These are phyloP conservation scores for Shargacucullia verbasci DNA, from an alignment of 2,888 invertebrate species.

Conservation along the genomic window DNA sequence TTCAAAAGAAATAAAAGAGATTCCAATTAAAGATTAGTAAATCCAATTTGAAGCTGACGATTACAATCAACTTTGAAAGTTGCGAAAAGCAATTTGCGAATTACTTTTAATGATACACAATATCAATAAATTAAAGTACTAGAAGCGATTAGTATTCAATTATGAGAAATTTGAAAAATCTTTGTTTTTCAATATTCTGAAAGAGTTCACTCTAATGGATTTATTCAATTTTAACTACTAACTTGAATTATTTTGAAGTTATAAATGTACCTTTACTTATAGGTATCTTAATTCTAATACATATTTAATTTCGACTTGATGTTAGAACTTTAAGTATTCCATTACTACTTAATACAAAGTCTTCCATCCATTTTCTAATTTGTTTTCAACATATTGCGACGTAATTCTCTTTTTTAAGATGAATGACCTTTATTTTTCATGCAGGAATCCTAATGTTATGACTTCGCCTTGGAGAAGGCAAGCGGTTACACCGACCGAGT, in stretches of 20 bases:
- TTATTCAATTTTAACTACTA: constrained; percentile 7
- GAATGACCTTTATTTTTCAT: too few relatives aligned
- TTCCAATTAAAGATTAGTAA: constrained; percentile 22
- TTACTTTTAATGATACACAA: constrained; percentile 16
- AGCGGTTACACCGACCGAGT: too few relatives aligned
- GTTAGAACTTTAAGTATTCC: neutral
- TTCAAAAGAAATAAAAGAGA: constrained; percentile 20
- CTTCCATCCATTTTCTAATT: neutral
- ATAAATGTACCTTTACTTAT: neutral
- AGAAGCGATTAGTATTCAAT: constrained; percentile 1
- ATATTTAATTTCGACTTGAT: constrained; percentile 9
- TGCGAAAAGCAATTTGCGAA: constrained; percentile 24
- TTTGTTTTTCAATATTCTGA: neutral
- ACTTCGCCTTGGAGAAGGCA: too few relatives aligned
- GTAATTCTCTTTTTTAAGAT: too few relatives aligned
- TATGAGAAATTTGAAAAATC: neutral
- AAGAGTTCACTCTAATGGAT: constrained; percentile 7
- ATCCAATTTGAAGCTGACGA: constrained; percentile 25
- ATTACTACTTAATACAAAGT: constrained; percentile 7
- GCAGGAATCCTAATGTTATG: too few relatives aligned
- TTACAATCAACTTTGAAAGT: constrained; percentile 24
- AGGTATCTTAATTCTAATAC: constrained; percentile 8
- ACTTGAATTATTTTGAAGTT: constrained; percentile 1
- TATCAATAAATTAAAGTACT: constrained; percentile 15
- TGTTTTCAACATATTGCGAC: neutral